Percentiles rank a stretch among this genome's conserved stretches.
Conservation (phyloP, 2,113 vertebrate species). For the Eptesicus fuscus region DNA sequence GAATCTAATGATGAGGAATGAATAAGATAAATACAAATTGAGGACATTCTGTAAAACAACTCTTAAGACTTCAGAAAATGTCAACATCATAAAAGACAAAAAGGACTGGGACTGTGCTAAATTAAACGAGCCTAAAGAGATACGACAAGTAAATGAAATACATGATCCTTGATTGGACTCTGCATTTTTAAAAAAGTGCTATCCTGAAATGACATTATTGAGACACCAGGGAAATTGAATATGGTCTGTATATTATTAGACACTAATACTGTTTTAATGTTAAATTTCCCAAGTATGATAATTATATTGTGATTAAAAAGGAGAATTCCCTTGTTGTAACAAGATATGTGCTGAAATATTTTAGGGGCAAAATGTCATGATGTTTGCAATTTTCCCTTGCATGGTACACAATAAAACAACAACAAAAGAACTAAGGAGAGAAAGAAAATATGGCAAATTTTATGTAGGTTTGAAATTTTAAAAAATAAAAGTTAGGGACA, state of each 20-base stretch:
- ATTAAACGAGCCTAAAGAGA: background rate
- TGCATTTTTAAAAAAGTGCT: background rate
- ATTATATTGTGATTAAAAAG: background rate
- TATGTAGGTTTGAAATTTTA: background rate
- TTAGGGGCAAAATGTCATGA: background rate
- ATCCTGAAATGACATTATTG: background rate
- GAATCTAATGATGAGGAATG: background rate
- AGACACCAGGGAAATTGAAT: conserved; percentile 14
- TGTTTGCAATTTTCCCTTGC: conserved; percentile 17
- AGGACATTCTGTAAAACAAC: background rate
- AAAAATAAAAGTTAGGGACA: background rate
- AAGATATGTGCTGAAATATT: background rate
- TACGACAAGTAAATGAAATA: background rate
- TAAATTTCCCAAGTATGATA: background rate
- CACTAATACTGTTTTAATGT: background rate
- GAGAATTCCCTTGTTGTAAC: background rate
- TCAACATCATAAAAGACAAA: background rate
- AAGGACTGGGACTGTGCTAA: background rate
- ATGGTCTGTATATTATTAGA: background rate
- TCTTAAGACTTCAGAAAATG: background rate
- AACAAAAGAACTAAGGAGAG: background rate
- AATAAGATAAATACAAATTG: conserved; percentile 14
- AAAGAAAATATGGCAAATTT: conserved; percentile 3
- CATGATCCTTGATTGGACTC: background rate
- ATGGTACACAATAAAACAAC: background rate